phyloP scores from a whole-genome alignment of 2,797 vertebrate species.

The Halcyon leucocephala region DNA sequence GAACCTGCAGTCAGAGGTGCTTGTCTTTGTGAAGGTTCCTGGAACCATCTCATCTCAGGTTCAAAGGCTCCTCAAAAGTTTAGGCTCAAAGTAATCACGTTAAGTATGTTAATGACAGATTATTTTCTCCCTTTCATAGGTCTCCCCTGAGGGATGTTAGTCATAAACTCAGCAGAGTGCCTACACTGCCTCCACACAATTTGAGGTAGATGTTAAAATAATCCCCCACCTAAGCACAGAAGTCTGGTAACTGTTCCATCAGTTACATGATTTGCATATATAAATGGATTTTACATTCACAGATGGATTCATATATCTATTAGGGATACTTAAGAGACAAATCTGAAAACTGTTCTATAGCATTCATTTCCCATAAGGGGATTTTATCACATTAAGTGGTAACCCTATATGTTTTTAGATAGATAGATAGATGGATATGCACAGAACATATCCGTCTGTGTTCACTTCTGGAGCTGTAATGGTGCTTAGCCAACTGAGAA shows the following conservation, averaged over 20 bases:
- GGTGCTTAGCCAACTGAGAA: background rate
- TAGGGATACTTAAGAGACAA: background rate
- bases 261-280: background rate
- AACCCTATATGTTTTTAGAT: background rate
- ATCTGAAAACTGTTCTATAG: background rate
- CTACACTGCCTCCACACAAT: background rate
- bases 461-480: background rate
- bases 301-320: background rate
- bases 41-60: background rate
- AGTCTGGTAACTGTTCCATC: slow-evolving; percentile 9
- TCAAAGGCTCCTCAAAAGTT: slow-evolving; percentile 42
- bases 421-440: background rate
- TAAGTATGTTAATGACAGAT: slow-evolving; percentile 13
- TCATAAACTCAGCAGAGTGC: background rate
- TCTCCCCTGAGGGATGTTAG: background rate
- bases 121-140: background rate
- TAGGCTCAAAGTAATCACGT: slow-evolving; percentile 25
- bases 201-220: slow-evolving; percentile 39
- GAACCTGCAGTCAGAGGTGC: background rate
- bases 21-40: background rate
- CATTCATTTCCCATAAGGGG: background rate
- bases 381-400: background rate
- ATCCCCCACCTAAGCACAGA: background rate
- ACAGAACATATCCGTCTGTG: background rate
- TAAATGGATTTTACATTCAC: background rate